Evolutionary conservation across 2,797 vertebrate genomes (phyloP).

Genomic region (Pelochelys cantorii): DNA sequence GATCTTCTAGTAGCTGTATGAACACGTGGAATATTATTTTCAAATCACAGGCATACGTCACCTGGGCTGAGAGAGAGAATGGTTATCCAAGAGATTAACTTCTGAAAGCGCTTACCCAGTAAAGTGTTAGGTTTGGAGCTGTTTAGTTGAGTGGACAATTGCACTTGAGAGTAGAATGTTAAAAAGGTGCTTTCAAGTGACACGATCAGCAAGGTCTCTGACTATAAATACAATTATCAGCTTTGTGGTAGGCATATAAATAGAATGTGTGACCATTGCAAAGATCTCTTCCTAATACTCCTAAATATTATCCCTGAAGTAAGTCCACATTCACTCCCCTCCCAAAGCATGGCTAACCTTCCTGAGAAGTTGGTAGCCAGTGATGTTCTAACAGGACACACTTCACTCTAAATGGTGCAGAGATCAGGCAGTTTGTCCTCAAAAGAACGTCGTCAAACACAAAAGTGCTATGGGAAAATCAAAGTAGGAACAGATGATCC

Average conservation of each 20-base stretch:
- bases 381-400: neutral
- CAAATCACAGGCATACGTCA: neutral
- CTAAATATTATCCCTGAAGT: neutral
- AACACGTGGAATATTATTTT: neutral
- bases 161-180: neutral
- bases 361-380: neutral
- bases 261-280: neutral
- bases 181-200: neutral
- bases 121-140: neutral
- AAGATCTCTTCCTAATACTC: neutral
- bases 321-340: neutral
- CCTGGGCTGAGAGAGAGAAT: neutral
- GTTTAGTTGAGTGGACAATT: neutral
- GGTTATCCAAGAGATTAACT: neutral
- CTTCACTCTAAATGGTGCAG: neutral
- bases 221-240: neutral
- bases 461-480: neutral
- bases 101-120: neutral
- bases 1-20: neutral
- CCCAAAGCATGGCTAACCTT: neutral
- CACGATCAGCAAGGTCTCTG: neutral
- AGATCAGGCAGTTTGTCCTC: neutral
- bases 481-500: neutral
- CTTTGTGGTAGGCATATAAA: neutral
- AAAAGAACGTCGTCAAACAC: neutral